These are phyloP conservation scores for Diogma glabrata DNA, from an alignment of 2,888 invertebrate species.

Conservation along the genomic window DNA sequence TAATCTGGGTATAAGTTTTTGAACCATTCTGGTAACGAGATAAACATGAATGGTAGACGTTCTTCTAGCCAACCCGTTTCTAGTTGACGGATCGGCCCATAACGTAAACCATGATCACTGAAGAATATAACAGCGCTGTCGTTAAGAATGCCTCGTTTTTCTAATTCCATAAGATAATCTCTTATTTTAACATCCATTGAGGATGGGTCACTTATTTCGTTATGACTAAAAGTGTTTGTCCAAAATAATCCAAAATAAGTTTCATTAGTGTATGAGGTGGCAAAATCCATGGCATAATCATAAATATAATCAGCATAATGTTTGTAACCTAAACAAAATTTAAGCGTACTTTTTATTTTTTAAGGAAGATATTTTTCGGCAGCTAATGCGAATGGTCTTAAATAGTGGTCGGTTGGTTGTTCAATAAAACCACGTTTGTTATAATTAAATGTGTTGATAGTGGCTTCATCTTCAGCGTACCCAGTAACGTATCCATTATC, in stretches of 20 bases:
- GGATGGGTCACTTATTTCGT: conserved; percentile 52
- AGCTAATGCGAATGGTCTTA: conserved; percentile 59
- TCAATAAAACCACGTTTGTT: conserved; percentile 57
- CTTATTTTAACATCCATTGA: conserved; percentile 52
- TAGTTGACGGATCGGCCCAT: conserved; percentile 56
- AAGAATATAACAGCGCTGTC: conserved; percentile 59
- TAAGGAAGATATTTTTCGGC: conserved; percentile 46
- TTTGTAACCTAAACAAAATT: conserved; percentile 49
- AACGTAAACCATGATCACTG: conserved; percentile 70
- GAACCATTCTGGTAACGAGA: conserved; percentile 54
- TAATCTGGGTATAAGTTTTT: conserved; percentile 42
- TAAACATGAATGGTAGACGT: conserved; percentile 58
- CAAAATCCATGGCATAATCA: conserved; percentile 56
- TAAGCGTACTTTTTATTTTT: conserved; percentile 40
- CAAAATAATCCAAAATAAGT: conserved; percentile 67
- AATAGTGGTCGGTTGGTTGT: conserved; percentile 72
- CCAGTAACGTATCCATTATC: conserved; percentile 62
- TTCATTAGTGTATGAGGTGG: conserved; percentile 45
- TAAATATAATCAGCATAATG: conserved; percentile 56
- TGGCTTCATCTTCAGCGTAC: conserved; percentile 65
- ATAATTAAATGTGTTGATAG: conserved; percentile 58
- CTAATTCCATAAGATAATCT: conserved; percentile 46
- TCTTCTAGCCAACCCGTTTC: conserved; percentile 67
- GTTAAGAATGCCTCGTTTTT: conserved; percentile 46
- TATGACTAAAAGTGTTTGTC: conserved; percentile 67